Conservation (phyloP, 2,797 vertebrate genomes). For the Menidia menidia region DNA sequence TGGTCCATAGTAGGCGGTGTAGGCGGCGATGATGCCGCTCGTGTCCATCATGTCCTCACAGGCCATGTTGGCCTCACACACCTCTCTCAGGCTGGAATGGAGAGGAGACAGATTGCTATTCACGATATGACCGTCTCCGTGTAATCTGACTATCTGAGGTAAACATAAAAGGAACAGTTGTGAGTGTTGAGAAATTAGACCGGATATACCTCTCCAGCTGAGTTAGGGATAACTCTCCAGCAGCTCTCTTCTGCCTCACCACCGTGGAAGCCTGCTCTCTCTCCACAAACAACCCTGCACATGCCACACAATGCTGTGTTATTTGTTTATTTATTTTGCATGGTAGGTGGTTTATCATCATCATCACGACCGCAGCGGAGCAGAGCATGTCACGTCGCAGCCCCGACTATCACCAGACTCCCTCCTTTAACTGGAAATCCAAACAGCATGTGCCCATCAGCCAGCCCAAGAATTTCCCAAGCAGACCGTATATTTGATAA, state of each 20-base stretch:
- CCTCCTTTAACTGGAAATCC: neutral
- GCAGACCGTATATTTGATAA: neutral
- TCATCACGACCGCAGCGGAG: too few relatives aligned
- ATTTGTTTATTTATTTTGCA: neutral
- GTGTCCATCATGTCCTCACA: conserved; percentile 86
- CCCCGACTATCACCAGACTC: too few relatives aligned
- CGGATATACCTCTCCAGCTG: conserved; percentile 76
- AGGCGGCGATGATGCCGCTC: conserved; percentile 84
- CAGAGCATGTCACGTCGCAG: too few relatives aligned
- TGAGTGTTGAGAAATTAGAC: neutral
- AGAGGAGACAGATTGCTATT: conserved; percentile 6
- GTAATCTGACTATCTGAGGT: neutral
- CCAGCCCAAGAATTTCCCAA: neutral
- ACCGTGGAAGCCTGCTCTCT: conserved; percentile 62
- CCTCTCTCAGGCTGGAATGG: conserved; percentile 80
- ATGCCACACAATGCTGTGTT: neutral
- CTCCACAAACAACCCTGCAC: conserved; percentile 73
- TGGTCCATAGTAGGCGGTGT: conserved; percentile 83
- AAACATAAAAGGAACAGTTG: neutral
- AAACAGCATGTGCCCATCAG: neutral
- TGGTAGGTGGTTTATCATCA: too few relatives aligned
- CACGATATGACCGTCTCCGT: neutral
- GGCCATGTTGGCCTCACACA: conserved; percentile 83
- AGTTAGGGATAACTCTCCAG: conserved; percentile 46
- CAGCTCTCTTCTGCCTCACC: conserved; percentile 77